Conservation (phyloP, 1,140 invertebrate genomes). For the Zaprionus camerounensis region DNA sequence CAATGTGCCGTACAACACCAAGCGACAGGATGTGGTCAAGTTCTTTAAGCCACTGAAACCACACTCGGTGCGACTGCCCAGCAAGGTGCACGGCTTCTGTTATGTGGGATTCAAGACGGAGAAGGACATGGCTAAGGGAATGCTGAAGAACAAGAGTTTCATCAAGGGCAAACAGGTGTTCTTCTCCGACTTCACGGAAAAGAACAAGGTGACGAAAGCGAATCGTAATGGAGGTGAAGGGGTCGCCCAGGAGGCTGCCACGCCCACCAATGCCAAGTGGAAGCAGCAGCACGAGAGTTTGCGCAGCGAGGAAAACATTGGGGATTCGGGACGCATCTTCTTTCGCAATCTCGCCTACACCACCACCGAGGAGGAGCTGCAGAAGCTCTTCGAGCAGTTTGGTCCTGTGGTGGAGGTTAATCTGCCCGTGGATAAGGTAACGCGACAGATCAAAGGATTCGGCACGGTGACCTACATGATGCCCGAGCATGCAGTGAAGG, state of each 20-base stretch:
- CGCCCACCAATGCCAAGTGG: conserved; percentile 86
- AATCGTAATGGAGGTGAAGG: conserved; percentile 76
- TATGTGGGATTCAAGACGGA: conserved; percentile 95
- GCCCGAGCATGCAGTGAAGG: conserved; percentile 97
- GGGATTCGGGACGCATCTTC: conserved; percentile 97
- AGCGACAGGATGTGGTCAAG: conserved; percentile 84
- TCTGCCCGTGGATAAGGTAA: conserved; percentile 94
- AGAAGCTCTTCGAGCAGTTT: conserved; percentile 93
- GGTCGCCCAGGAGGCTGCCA: conserved; percentile 13
- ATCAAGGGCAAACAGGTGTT: conserved; percentile 89
- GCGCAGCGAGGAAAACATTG: conserved; percentile 92
- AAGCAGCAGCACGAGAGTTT: conserved; percentile 89
- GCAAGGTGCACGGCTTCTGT: conserved; percentile 92
- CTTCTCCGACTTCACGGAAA: conserved; percentile 87
- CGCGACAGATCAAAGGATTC: conserved; percentile 96
- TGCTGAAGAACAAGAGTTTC: conserved; percentile 95
- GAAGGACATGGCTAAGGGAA: conserved; percentile 91
- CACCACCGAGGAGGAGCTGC: conserved; percentile 94
- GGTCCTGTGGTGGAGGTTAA: conserved; percentile 95
- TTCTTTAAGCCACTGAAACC: conserved; percentile 93
- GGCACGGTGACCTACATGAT: conserved; percentile 96
- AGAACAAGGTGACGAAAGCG: conserved; percentile 84
- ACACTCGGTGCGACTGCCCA: conserved; percentile 91
- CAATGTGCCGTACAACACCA: conserved; percentile 79
- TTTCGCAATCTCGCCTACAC: conserved; percentile 96